A percentile compares a stretch with the other conserved stretches of the same genome.
These are phyloP conservation scores for Drosophila falleni DNA, from an alignment of 2,888 invertebrate species.

Conservation along the genomic window DNA sequence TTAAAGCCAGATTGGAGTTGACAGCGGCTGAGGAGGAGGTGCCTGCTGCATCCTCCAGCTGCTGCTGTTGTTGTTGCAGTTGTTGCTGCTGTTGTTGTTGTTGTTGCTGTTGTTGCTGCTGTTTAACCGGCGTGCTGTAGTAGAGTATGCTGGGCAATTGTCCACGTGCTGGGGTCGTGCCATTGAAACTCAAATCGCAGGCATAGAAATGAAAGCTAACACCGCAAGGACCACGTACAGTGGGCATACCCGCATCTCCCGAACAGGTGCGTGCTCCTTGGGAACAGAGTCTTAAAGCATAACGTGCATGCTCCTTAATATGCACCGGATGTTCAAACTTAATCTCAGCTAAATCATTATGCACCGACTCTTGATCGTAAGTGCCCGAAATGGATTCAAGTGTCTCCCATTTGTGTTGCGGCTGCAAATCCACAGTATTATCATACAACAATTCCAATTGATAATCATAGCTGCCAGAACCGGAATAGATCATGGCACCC, in stretches of 20 bases:
- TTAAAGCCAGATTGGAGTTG: background rate
- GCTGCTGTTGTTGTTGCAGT: constrained; percentile 17
- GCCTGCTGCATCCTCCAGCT: constrained; percentile 59
- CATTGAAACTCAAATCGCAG: constrained; percentile 97
- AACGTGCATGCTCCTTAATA: constrained; percentile 95
- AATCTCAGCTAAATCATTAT: constrained; percentile 94
- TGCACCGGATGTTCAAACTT: constrained; percentile 95
- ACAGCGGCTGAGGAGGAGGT: constrained; percentile 13
- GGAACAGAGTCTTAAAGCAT: constrained; percentile 94
- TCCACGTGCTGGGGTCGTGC: constrained; percentile 97
- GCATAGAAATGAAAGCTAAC: constrained; percentile 95
- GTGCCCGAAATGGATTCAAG: constrained; percentile 93
- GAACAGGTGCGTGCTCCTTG: constrained; percentile 97
- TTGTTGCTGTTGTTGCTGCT: constrained; percentile 63
- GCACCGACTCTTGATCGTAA: constrained; percentile 93
- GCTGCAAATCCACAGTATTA: constrained; percentile 86
- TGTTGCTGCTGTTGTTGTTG: constrained; percentile 25
- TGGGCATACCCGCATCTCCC: constrained; percentile 95
- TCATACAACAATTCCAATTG: constrained; percentile 95
- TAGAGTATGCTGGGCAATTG: constrained; percentile 97
- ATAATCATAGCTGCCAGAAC: constrained; percentile 95
- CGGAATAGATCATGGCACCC: constrained; percentile 96
- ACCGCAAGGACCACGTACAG: constrained; percentile 96
- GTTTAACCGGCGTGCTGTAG: constrained; percentile 85
- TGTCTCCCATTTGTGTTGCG: constrained; percentile 93